A percentile compares a stretch with the other conserved stretches of the same genome.
These are phyloP conservation scores for Stegodyphus dumicola DNA, from an alignment of 1,140 invertebrate genomes.

Conservation along the genomic window DNA sequence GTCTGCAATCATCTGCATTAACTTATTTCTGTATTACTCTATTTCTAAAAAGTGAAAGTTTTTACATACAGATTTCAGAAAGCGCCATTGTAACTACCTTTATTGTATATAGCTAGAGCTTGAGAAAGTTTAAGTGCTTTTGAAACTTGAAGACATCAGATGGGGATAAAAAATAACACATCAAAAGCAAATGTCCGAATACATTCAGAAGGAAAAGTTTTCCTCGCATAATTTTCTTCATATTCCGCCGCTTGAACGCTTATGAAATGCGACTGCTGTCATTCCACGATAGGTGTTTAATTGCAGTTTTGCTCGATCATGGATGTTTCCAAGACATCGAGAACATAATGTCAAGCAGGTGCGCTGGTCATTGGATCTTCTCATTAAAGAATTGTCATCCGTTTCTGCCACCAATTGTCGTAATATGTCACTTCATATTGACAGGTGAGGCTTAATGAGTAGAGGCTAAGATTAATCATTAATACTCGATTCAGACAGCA, in stretches of 20 bases:
- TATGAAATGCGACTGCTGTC: conserved; percentile 26
- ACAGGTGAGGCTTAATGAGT: conserved; percentile 17
- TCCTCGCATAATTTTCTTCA: neutral
- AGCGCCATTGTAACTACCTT: no score
- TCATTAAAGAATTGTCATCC: conserved; percentile 47
- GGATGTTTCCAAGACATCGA: neutral
- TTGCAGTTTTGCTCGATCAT: neutral
- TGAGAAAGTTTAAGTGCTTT: no score
- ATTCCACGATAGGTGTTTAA: conserved; percentile 18
- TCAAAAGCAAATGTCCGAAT: no score
- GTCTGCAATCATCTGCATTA: no score
- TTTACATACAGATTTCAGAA: no score
- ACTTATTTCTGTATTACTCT: no score
- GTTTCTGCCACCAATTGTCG: conserved; percentile 38
- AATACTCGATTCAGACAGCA: conserved; percentile 12
- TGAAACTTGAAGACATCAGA: no score
- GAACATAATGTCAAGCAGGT: neutral
- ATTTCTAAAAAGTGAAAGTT: no score
- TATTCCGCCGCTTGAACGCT: conserved; percentile 14
- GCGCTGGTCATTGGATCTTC: conserved; percentile 1
- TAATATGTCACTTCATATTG: conserved; percentile 45
- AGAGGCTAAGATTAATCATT: conserved; percentile 32
- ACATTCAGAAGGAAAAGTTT: no score
- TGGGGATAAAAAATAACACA: no score
- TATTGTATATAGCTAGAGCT: no score